Evolutionary conservation across 2,888 invertebrate genomes (phyloP).

Genomic region (Hyppa rectilinea): DNA sequence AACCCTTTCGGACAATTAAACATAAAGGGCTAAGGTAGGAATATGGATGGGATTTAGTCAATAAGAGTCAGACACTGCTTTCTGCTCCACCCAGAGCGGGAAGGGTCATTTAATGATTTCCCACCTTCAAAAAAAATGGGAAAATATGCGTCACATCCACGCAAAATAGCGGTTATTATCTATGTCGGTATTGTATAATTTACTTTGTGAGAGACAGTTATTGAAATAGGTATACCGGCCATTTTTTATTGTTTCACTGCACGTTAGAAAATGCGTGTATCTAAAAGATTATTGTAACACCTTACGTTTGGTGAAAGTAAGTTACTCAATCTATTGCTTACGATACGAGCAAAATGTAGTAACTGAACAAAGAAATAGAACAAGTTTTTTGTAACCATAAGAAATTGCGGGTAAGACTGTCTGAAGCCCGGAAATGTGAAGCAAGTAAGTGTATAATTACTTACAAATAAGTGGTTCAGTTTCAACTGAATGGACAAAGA

Average conservation of each 20-base stretch:
- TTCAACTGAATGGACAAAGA: constrained; percentile 4
- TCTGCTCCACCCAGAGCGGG: too few relatives aligned
- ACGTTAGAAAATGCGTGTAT: constrained; percentile 18
- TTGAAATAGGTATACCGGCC: background rate
- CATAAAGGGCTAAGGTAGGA: too few relatives aligned
- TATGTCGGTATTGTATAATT: too few relatives aligned
- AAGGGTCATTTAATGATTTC: too few relatives aligned
- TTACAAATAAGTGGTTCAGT: background rate
- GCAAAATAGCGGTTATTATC: too few relatives aligned
- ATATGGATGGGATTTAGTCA: too few relatives aligned
- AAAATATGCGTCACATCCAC: too few relatives aligned
- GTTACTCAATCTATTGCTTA: constrained; percentile 39
- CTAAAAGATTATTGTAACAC: constrained; percentile 35
- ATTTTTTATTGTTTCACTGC: background rate
- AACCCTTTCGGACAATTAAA: too few relatives aligned
- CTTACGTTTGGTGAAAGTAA: constrained; percentile 37
- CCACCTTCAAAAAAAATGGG: too few relatives aligned
- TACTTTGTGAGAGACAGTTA: too few relatives aligned
- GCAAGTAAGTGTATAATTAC: constrained; percentile 27
- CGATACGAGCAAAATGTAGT: background rate
- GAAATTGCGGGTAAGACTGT: constrained; percentile 7
- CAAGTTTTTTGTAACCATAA: constrained; percentile 43
- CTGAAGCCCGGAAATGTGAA: constrained; percentile 40
- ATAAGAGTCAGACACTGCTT: too few relatives aligned
- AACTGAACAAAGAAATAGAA: constrained; percentile 33